A percentile compares a stretch with the other conserved stretches of the same genome.
phyloP scores from a whole-genome alignment of 2,797 vertebrate genomes.

The Lagorchestes hirsutus region DNA sequence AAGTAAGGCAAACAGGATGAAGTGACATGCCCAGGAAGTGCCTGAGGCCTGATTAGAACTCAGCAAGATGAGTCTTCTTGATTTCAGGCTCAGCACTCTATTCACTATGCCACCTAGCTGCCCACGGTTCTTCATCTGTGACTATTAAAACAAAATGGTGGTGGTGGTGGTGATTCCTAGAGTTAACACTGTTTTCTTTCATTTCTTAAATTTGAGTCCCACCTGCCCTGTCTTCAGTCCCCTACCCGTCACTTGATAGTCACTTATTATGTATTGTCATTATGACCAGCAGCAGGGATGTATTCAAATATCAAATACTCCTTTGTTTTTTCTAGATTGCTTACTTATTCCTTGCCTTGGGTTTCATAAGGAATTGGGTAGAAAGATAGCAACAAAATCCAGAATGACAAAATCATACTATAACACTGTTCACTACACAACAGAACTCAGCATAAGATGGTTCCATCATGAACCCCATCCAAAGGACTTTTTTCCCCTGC shows the following conservation, averaged over 20 bases:
- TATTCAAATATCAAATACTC: conserved; percentile 31
- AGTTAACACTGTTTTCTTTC: conserved; percentile 20
- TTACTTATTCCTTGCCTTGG: neutral
- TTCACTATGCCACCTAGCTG: neutral
- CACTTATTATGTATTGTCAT: conserved; percentile 31
- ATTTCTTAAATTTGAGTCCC: conserved; percentile 25
- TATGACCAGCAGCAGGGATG: neutral
- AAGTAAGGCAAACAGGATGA: no score
- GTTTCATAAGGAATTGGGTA: conserved; percentile 27
- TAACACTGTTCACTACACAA: conserved; percentile 10
- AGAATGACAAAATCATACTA: neutral
- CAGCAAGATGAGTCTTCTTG: neutral
- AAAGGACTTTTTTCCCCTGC: conserved; percentile 20
- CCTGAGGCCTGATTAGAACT: neutral
- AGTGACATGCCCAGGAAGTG: no score
- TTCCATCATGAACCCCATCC: conserved; percentile 10
- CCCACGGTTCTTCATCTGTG: neutral
- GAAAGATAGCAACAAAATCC: conserved; percentile 22
- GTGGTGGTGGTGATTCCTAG: neutral
- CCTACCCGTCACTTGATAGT: neutral
- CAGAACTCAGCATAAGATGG: conserved; percentile 35
- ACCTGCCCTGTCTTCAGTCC: conserved; percentile 4
- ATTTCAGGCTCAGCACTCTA: no score
- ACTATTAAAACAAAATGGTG: neutral
- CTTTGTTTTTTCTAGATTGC: conserved; percentile 36